Percentiles rank a stretch among this genome's conserved stretches.
phyloP scores from a whole-genome alignment of 2,888 invertebrate species.

The Fragum sueziense region DNA sequence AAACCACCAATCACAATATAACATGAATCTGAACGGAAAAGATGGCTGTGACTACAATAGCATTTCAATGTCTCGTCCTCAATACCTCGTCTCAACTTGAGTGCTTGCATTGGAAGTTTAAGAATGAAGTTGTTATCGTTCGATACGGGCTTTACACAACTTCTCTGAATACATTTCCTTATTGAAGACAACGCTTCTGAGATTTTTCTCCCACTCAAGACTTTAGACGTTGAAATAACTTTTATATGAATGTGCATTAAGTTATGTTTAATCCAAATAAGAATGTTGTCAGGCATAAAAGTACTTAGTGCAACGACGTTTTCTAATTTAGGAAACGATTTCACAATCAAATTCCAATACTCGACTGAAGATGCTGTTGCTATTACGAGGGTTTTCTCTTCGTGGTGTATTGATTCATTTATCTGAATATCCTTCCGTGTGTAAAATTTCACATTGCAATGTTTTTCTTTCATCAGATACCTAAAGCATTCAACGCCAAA shows the following conservation, averaged over 20 bases:
- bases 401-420: not conserved
- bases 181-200: not conserved
- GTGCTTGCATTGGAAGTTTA: not conserved
- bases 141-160: too few species aligned
- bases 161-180: not conserved
- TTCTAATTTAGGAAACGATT: not conserved
- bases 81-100: not conserved
- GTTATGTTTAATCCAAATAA: not conserved
- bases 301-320: not conserved
- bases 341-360: not conserved
- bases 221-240: not conserved
- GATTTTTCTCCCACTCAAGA: not conserved
- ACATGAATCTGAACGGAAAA: slow-evolving; percentile 46
- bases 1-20: slow-evolving; percentile 69
- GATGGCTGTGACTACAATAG: not conserved
- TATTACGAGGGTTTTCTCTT: not conserved
- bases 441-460: not conserved
- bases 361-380: not conserved
- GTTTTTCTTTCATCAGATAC: not conserved
- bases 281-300: not conserved
- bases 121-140: not conserved
- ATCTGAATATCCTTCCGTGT: not conserved
- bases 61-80: not conserved
- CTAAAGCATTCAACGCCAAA: not conserved
- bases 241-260: not conserved